Base-by-base conservation (phyloP, 2,797 vertebrate species). In the Crocodylus rhombifer region DNA sequence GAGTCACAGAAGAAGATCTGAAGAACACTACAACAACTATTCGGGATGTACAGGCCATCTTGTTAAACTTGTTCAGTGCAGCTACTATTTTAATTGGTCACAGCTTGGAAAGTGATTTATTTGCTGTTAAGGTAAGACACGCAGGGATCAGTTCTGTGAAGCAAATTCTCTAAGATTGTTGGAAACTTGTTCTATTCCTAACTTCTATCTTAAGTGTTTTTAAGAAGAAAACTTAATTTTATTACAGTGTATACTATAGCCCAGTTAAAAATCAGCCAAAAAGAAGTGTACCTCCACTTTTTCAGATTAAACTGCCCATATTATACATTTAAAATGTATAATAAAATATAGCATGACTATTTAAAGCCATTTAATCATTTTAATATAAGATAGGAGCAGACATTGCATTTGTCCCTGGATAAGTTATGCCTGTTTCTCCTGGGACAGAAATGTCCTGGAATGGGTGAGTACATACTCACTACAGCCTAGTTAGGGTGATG, bases 11-110 rank as follows among this genome's bases (percentile, higher is more conserved):
- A 89, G 97, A 98, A 56, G 98, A 98, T 73, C 77, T 99, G 94
- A 97, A 96, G 82, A 97, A 95, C 58, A 92, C 94, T 51, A 95
- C 77, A 83, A 97, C 94, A 21, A 98, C 97, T 42, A 91, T 98
- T 92, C 75, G 2, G 67, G 97, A 98, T 65, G 98, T 99, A 64
- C 98, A 99, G 78, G 94, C 98, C 61, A 84, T 97, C 42, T 96
- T 99, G 92, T 90, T 98, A 91, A 98, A 97, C 91, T 97, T 99
- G 91, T 98, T 99, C 95, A 98, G 91, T 56, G 96, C 97, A 0
- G 97, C 98, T 95, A 98, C 98, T 16, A 95, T 99, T 96, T 96
- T 99, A 87, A 97, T 98, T 84, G 98, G 98, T 91, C 98, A 99
- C 30, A 73, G 96, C 91, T 97, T 99, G 95, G 98, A 98, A 93